These are phyloP conservation scores for Buphagus erythrorhynchus DNA, from an alignment of 2,797 vertebrate genomes.

Conservation along the genomic window DNA sequence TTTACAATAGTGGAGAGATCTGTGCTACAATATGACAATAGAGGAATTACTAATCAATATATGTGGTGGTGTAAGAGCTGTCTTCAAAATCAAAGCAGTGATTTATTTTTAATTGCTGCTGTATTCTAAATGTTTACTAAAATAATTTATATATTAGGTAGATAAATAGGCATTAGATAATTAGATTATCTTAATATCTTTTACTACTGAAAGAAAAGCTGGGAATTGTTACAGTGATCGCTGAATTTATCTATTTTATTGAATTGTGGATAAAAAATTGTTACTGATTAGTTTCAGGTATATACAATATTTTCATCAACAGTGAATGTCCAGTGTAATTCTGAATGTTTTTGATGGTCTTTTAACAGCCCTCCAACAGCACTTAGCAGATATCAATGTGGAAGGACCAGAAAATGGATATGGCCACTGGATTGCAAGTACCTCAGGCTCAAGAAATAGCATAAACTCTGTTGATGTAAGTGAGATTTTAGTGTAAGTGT, in stretches of 20 bases:
- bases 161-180: background rate
- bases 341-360: background rate
- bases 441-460: constrained; percentile 91
- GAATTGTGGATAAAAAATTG: background rate
- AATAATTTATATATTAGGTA: background rate
- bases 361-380: constrained; percentile 90
- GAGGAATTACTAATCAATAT: background rate
- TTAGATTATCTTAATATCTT: background rate
- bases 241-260: background rate
- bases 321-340: background rate
- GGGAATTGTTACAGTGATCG: background rate
- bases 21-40: background rate
- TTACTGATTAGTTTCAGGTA: background rate
- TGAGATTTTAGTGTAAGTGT: background rate
- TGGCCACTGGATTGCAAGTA: constrained; percentile 98
- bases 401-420: constrained; percentile 96
- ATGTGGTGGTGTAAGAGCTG: background rate
- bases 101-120: background rate
- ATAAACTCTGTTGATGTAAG: constrained; percentile 89
- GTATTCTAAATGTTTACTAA: background rate
- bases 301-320: background rate
- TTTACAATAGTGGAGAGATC: background rate
- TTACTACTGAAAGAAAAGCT: background rate
- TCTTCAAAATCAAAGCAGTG: background rate
- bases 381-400: constrained; percentile 96